phyloP scores from a whole-genome alignment of 2,888 invertebrate species.

The Nezara viridula region DNA sequence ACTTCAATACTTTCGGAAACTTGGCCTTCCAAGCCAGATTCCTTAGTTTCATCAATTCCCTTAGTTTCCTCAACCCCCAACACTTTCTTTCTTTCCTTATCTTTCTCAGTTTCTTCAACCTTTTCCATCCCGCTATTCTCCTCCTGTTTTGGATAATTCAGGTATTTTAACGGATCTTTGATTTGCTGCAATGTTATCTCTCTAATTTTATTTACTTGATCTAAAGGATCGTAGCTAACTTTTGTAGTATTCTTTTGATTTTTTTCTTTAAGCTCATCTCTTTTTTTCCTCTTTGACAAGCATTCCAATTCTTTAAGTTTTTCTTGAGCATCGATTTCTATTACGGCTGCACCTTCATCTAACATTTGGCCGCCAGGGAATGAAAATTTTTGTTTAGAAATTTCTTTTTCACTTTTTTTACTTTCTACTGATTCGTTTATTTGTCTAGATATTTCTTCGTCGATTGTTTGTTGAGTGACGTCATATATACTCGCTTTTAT shows the following conservation, averaged over 20 bases:
- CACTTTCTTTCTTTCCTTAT: not conserved
- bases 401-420: not conserved
- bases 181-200: not conserved
- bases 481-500: not conserved
- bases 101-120: not conserved
- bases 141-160: not conserved
- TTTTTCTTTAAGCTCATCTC: not conserved
- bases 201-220: slow-evolving; percentile 6
- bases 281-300: not conserved
- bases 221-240: not conserved
- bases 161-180: not conserved
- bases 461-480: not conserved
- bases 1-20: not conserved
- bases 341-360: not conserved
- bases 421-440: not conserved
- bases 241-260: not conserved
- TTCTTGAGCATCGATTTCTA: not conserved
- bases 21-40: not conserved
- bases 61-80: not conserved
- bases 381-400: not conserved
- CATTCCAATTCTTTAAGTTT: not conserved
- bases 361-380: not conserved
- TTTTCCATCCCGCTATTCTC: not conserved
- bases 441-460: not conserved
- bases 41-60: not conserved